These are phyloP conservation scores for Panthera leo DNA, from an alignment of 2,113 vertebrate genomes.

Conservation along the genomic window DNA sequence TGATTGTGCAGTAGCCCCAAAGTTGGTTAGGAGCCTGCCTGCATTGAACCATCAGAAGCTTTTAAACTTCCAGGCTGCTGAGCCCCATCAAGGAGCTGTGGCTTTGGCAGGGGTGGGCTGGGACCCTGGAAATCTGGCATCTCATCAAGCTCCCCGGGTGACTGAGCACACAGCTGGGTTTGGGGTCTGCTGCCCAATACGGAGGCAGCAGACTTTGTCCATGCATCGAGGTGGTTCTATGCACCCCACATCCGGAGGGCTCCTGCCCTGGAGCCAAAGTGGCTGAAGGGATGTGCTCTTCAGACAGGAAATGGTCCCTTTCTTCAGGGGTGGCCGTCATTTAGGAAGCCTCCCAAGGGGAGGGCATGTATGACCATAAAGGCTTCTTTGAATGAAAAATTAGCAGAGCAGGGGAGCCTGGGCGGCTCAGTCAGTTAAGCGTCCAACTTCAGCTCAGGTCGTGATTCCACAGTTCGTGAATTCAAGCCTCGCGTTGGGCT, in stretches of 20 bases:
- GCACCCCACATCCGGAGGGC: accelerated
- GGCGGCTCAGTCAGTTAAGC: too few species aligned
- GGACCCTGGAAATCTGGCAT: neutral
- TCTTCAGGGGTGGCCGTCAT: neutral
- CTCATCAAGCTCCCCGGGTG: too few species aligned
- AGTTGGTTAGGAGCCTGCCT: neutral
- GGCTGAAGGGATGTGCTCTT: neutral
- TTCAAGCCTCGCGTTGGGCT: too few species aligned
- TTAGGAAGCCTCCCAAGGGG: neutral
- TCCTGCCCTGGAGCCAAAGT: neutral
- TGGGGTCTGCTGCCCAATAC: neutral
- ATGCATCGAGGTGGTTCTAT: accelerated
- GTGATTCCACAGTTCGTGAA: too few species aligned
- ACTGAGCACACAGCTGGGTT: neutral
- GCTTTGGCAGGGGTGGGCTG: neutral
- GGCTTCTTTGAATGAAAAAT: neutral
- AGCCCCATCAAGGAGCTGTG: accelerated
- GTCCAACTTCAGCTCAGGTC: too few species aligned
- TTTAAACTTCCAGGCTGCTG: neutral
- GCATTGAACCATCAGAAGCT: accelerated
- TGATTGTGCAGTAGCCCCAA: neutral
- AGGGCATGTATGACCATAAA: too few species aligned
- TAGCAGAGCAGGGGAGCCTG: neutral
- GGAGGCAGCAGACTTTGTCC: neutral
- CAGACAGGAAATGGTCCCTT: neutral